phyloP scores from a whole-genome alignment of 2,888 invertebrate species.

The Graphium colonna region DNA sequence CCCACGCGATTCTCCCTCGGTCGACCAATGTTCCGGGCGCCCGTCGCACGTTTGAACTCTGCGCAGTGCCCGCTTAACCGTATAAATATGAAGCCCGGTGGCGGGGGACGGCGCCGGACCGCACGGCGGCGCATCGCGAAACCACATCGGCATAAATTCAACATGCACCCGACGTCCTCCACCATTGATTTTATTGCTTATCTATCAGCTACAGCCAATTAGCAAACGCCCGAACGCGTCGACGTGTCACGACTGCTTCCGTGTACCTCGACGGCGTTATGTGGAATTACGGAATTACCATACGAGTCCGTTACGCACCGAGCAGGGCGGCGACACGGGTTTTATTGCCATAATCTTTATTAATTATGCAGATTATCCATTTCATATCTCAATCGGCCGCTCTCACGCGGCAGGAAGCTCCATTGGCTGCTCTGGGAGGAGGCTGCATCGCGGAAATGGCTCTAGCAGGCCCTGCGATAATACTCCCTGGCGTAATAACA shows the following conservation, averaged over 20 bases:
- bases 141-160: conserved; percentile 74
- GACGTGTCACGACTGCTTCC: conserved; percentile 54
- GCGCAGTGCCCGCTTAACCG: conserved; percentile 72
- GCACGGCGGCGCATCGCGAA: conserved; percentile 74
- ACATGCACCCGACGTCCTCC: conserved; percentile 76
- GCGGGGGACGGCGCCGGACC: conserved; percentile 72
- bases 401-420: conserved; percentile 1
- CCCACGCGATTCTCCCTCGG: conserved; percentile 57
- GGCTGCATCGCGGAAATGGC: conserved; percentile 15
- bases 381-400: conserved; percentile 1
- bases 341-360: conserved; percentile 7
- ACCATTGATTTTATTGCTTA: conserved; percentile 74
- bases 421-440: conserved; percentile 7
- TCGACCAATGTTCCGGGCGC: conserved; percentile 76
- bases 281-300: conserved; percentile 43
- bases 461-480: conserved; percentile 5
- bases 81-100: conserved; percentile 78
- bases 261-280: conserved; percentile 46
- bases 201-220: conserved; percentile 72
- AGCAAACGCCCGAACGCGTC: conserved; percentile 61
- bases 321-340: not conserved
- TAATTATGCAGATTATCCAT: conserved; percentile 16
- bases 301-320: conserved; percentile 2
- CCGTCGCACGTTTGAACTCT: conserved; percentile 78
- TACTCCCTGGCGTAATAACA: conserved; percentile 14